phyloP scores from a whole-genome alignment of 2,113 vertebrate species.

The Zosterops hypoxanthus region DNA sequence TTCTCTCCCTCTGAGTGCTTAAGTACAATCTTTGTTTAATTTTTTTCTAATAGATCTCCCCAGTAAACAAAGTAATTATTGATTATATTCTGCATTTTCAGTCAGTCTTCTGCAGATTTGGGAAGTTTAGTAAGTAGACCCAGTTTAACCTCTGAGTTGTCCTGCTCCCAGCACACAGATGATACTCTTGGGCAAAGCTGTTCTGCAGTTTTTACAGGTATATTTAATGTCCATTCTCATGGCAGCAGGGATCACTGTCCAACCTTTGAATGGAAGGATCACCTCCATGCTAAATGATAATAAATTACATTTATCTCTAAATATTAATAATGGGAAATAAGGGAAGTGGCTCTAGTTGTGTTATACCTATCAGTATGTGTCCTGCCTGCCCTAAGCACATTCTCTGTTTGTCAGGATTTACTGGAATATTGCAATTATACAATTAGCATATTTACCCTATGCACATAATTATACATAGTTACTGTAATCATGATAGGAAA shows the following conservation, averaged over 20 bases:
- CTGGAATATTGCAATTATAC: slow-evolving; percentile 28
- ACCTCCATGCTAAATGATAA: not conserved
- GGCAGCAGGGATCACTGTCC: not conserved
- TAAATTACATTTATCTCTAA: not conserved
- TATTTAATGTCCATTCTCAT: not conserved
- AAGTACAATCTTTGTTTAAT: not conserved
- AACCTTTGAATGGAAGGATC: not conserved
- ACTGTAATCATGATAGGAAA: slow-evolving; percentile 34
- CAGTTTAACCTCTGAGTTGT: not conserved
- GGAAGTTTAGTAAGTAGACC: not conserved
- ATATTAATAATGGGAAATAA: not conserved
- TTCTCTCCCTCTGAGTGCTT: not conserved
- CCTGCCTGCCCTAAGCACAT: not conserved
- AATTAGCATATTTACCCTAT: slow-evolving; percentile 63
- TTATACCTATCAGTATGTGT: not conserved
- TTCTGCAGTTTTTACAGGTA: not conserved
- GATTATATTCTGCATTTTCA: not conserved
- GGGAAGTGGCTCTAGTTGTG: not conserved
- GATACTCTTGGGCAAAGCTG: not conserved
- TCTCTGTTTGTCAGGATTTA: not conserved
- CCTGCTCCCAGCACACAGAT: not conserved
- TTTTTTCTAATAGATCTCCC: not conserved
- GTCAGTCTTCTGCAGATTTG: not conserved
- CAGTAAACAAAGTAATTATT: not conserved
- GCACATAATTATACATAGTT: slow-evolving; percentile 44